A percentile compares a stretch with the other conserved stretches of the same genome.
These are phyloP conservation scores for Gortyna flavago DNA, from an alignment of 2,888 invertebrate species.

Conservation along the genomic window DNA sequence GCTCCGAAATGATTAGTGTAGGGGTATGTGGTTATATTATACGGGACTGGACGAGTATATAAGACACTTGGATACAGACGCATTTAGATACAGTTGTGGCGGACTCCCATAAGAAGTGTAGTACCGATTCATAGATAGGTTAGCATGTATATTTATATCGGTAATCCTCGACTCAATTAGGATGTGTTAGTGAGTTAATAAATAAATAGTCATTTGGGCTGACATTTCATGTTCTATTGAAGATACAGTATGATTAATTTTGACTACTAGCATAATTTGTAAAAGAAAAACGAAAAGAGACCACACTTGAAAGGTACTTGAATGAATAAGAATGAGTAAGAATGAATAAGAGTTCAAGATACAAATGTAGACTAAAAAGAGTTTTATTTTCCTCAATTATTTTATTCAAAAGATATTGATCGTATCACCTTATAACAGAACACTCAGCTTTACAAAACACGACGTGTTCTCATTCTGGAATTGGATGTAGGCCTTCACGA, in stretches of 20 bases:
- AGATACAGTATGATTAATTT: not conserved
- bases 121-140: conserved; percentile 17
- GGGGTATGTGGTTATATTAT: conserved; percentile 39
- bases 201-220: conserved; percentile 5
- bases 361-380: not conserved
- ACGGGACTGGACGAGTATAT: conserved; percentile 25
- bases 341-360: not conserved
- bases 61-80: conserved; percentile 20
- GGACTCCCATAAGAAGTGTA: conserved; percentile 25
- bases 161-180: conserved; percentile 22
- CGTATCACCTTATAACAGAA: not conserved
- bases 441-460: not conserved
- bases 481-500: not conserved
- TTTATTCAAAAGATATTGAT: not conserved
- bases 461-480: conserved; percentile 9
- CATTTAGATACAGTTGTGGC: conserved; percentile 28
- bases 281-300: not conserved
- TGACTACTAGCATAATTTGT: not conserved
- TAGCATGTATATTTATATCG: conserved; percentile 21
- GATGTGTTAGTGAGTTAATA: conserved; percentile 12
- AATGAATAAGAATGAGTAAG: not conserved
- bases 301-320: not conserved
- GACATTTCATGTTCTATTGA: not conserved
- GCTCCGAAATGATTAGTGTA: conserved; percentile 42
- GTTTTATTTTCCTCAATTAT: conserved; percentile 1